These are phyloP conservation scores for Doryteuthis pealeii DNA, from an alignment of 1,140 invertebrate genomes.

Conservation along the genomic window DNA sequence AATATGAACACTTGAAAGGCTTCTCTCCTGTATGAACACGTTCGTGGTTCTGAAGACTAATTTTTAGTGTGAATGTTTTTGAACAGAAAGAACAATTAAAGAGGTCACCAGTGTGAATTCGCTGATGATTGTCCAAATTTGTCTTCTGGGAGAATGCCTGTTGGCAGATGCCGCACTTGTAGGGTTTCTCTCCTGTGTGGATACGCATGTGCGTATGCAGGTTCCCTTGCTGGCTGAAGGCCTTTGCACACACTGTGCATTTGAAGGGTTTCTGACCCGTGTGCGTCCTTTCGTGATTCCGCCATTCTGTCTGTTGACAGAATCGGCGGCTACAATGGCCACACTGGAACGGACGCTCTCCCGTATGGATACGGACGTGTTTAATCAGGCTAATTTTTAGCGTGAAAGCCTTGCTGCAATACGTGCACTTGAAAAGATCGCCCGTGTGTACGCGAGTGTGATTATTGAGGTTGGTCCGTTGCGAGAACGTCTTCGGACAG, in stretches of 20 bases:
- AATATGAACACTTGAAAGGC: neutral
- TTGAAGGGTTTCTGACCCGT: conserved; percentile 31
- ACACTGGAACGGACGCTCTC: conserved; percentile 76
- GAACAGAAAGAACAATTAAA: neutral
- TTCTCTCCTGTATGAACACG: neutral
- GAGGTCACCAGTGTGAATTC: neutral
- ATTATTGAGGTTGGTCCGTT: conserved; percentile 88
- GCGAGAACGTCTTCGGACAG: conserved; percentile 73
- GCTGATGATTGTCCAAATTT: neutral
- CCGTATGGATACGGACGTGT: conserved; percentile 66
- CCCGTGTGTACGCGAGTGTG: conserved; percentile 84
- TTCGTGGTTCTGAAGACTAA: neutral
- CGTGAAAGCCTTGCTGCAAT: conserved; percentile 73
- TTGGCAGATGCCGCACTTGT: neutral
- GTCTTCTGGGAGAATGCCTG: neutral
- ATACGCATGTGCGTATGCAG: neutral
- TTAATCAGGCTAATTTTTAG: neutral
- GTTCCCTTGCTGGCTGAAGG: neutral
- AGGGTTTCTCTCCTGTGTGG: neutral
- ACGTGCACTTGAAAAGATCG: conserved; percentile 69
- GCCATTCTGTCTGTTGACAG: conserved; percentile 69
- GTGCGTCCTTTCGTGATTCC: conserved; percentile 36
- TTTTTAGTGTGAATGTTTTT: neutral
- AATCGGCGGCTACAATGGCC: conserved; percentile 72
- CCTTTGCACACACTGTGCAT: neutral